phyloP scores from a whole-genome alignment of 2,113 vertebrate species.

The Catharus fuscescens region DNA sequence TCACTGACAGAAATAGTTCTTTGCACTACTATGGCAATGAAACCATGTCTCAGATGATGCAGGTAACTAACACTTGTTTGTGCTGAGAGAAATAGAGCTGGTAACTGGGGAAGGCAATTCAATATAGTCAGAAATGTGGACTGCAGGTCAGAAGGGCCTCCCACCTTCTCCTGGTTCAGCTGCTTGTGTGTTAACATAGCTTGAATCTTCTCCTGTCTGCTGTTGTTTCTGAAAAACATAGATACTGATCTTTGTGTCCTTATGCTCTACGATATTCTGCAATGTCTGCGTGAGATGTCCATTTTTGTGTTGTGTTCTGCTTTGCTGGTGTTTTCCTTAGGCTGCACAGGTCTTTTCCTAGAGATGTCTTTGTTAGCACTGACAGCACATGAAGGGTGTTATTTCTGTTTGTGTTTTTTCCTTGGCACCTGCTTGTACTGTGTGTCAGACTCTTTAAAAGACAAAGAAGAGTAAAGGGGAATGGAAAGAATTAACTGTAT shows the following conservation, averaged over 20 bases:
- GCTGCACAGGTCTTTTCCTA: not conserved
- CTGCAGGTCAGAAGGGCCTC: not conserved
- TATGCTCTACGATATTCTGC: not conserved
- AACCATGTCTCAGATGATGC: constrained; percentile 81
- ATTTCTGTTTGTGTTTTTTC: not conserved
- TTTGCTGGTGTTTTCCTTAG: not conserved
- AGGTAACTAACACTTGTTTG: constrained; percentile 68
- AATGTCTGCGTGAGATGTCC: not conserved
- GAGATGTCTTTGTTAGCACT: not conserved
- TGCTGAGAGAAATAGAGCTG: not conserved
- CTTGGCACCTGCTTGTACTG: not conserved
- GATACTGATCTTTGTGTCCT: not conserved
- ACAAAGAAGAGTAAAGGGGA: not conserved
- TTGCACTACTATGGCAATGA: constrained; percentile 83
- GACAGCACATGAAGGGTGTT: not conserved
- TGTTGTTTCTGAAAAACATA: not conserved
- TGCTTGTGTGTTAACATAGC: not conserved
- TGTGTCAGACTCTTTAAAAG: not conserved
- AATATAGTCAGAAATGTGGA: not conserved
- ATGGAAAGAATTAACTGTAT: not conserved
- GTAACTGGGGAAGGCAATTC: not conserved
- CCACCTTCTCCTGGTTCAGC: not conserved
- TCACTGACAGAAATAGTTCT: constrained; percentile 71
- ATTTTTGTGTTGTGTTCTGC: not conserved
- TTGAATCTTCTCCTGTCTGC: not conserved